These are phyloP conservation scores for human (Homo sapiens) DNA, from an alignment of 2,113 vertebrate genomes.

Conservation along the genomic window GRCh38 chr4:173875001-173875500, in stretches of 20 bases:
- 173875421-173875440: not conserved
- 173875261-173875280: not conserved
- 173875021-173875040: not conserved
- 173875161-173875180: not conserved
- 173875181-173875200: not conserved
- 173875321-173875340: not conserved
- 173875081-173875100: not conserved
- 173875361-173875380: not conserved
- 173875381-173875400: not conserved
- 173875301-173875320: not conserved
- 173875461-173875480: not conserved
- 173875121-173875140: not conserved
- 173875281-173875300: too few relatives aligned
- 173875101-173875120: not conserved
- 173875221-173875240: not conserved
- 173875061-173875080: not conserved
- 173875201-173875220: not conserved
- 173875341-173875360: not conserved
- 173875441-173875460: not conserved
- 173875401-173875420: not conserved
- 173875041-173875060: not conserved
- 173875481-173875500: not conserved
- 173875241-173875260: not conserved
- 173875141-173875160: not conserved
- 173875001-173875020: too few relatives aligned